Conservation (phyloP, 2,888 invertebrate species). For the Tachina grossa region DNA sequence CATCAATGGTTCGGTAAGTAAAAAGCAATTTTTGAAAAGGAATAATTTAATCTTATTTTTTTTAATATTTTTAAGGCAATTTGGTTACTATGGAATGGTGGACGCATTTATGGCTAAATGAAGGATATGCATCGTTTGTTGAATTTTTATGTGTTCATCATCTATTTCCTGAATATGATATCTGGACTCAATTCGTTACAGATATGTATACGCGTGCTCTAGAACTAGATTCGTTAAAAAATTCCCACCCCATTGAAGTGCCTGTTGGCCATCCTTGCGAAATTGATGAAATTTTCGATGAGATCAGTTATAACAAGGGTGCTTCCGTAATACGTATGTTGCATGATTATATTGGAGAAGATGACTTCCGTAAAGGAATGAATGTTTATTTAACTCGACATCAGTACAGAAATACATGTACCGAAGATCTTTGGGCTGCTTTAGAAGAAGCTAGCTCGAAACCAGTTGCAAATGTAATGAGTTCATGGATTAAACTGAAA, state of each 20-base stretch:
- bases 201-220: slow-evolving; percentile 93
- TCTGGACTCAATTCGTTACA: slow-evolving; percentile 98
- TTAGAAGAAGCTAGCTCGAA: slow-evolving; percentile 94
- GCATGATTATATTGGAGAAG: slow-evolving; percentile 95
- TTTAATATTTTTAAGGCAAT: slow-evolving; percentile 83
- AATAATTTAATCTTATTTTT: background rate
- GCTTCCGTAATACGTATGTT: slow-evolving; percentile 97
- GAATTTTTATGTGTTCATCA: slow-evolving; percentile 96
- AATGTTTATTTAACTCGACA: slow-evolving; percentile 93
- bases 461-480: slow-evolving; percentile 96
- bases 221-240: slow-evolving; percentile 93
- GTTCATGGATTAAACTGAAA: slow-evolving; percentile 97
- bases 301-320: slow-evolving; percentile 98
- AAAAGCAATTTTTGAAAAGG: background rate
- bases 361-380: slow-evolving; percentile 96
- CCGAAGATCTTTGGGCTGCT: slow-evolving; percentile 96
- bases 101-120: slow-evolving; percentile 98
- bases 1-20: slow-evolving; percentile 97
- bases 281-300: slow-evolving; percentile 98
- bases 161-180: slow-evolving; percentile 97
- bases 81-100: slow-evolving; percentile 99
- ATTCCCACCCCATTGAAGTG: slow-evolving; percentile 98
- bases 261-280: slow-evolving; percentile 97
- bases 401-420: slow-evolving; percentile 95
- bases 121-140: slow-evolving; percentile 97